Base-by-base conservation (phyloP, 2,113 vertebrate species). In the Taurulus bubalis region DNA sequence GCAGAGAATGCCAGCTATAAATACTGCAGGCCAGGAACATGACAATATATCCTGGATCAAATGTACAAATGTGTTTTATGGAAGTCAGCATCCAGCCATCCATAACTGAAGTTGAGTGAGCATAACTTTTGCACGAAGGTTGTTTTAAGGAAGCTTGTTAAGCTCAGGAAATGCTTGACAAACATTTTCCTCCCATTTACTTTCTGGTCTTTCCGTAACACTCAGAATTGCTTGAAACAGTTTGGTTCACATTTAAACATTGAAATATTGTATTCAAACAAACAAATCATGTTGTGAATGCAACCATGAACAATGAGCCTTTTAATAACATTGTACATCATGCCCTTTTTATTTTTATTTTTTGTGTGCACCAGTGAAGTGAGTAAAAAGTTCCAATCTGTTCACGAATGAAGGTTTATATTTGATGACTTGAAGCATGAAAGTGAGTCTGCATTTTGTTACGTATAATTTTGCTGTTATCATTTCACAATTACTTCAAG, bases 1-100 rank as follows among this genome's bases (percentile, higher is more conserved):
- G 87, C 75, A 77, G 32, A 87, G 82, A 91, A 90, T 79, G 73
- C 73, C 65, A 85, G 83, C 86, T 90, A 92, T 91, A 93, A 94
- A 94, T 93, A 93, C 77, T 81, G 42, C 51, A 22, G 72, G 81
- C 70, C 66, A 77, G 79, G 69, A 90, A 85, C 87, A 82, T 77
- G 79, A 78, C 80, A 85, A 79, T 88, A 85, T 91, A 90, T 89
- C 71, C 85, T 24, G 40, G 83, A 92, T 94, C 85, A 93, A 93
- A 93, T 91, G 92, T 89, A 95, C 90, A 94, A 90, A 93, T 92
- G 75, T 92, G 77, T 86, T 93, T 90, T 85, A 88, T 87, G 84
- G 87, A 90, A 90, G 92, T 92, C 92, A 92, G 90, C 63, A 89
- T 65, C 76, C 81, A 87, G 75, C 81, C 84, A 85, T 82, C 89